These are phyloP conservation scores for Mastigias papua DNA, from an alignment of 30 jellyfish, hydroid and myxozoan species.

Conservation along the genomic window DNA sequence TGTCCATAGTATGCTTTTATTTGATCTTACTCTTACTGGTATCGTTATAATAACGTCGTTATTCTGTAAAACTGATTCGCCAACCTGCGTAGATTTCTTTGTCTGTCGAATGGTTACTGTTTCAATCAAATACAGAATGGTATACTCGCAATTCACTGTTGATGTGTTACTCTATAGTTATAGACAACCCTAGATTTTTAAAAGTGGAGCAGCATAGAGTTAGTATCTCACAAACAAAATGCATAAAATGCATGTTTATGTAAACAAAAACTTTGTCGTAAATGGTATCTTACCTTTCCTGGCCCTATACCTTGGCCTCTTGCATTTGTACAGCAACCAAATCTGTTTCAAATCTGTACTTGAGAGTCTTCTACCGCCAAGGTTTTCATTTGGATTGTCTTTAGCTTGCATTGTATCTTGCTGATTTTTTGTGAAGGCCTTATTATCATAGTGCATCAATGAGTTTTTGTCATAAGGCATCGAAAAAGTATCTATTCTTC, in stretches of 20 bases:
- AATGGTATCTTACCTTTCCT: slow-evolving; percentile 10
- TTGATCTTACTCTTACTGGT: too few species aligned
- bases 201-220: not conserved
- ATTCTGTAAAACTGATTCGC: too few species aligned
- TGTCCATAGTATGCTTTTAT: too few species aligned
- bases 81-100: too few species aligned
- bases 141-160: too few species aligned
- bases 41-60: too few species aligned
- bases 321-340: slow-evolving; percentile 68
- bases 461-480: slow-evolving; percentile 87
- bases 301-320: slow-evolving; percentile 10
- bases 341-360: slow-evolving; percentile 74
- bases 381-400: slow-evolving; percentile 65
- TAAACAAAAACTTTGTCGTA: too few species aligned
- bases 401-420: slow-evolving; percentile 81
- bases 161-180: too few species aligned
- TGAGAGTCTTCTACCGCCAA: slow-evolving; percentile 73
- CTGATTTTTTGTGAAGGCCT: slow-evolving; percentile 77
- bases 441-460: slow-evolving; percentile 80
- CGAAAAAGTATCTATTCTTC: slow-evolving; percentile 79
- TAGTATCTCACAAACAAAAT: not conserved
- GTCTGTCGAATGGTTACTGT: too few species aligned
- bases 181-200: too few species aligned
- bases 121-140: too few species aligned
- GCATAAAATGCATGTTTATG: not conserved